A percentile compares a stretch with the other conserved stretches of the same genome.
These are phyloP conservation scores for Pentalonia nigronervosa DNA, from an alignment of 1,140 invertebrate species.

Conservation along the genomic window DNA sequence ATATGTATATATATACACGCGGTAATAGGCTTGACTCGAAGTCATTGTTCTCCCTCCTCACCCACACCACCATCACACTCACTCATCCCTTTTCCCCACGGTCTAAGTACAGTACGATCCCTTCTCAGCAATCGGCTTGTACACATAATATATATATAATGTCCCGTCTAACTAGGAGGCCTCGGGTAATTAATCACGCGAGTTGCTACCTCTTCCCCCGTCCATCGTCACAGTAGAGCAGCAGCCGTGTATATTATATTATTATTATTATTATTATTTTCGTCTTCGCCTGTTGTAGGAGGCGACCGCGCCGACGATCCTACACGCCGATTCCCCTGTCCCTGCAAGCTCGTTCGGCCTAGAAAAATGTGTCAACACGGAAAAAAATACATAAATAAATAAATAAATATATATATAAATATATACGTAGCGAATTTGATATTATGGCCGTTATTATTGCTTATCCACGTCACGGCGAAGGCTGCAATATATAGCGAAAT, in stretches of 20 bases:
- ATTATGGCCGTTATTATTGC: not conserved
- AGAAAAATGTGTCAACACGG: not conserved
- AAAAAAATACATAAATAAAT: constrained; percentile 11
- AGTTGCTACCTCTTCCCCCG: not conserved
- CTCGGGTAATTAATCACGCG: constrained; percentile 4
- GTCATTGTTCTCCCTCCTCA: not conserved
- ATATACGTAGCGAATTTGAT: not conserved
- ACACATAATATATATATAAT: not conserved
- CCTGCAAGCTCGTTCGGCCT: not conserved
- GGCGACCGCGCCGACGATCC: not conserved
- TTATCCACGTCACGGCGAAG: not conserved
- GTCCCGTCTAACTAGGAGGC: not conserved
- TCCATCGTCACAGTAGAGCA: not conserved
- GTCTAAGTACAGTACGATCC: too few species aligned
- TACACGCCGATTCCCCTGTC: not conserved
- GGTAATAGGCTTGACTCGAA: not conserved
- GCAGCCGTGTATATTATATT: not conserved
- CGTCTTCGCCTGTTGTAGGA: not conserved
- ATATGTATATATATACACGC: not conserved
- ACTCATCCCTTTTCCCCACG: too few species aligned
- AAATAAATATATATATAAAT: not conserved
- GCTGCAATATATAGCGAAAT: not conserved
- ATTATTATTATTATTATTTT: constrained; percentile 8
- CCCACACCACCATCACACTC: too few species aligned
- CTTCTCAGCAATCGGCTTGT: not conserved